phyloP scores from a whole-genome alignment of 2,113 vertebrate genomes.

The Ia io region DNA sequence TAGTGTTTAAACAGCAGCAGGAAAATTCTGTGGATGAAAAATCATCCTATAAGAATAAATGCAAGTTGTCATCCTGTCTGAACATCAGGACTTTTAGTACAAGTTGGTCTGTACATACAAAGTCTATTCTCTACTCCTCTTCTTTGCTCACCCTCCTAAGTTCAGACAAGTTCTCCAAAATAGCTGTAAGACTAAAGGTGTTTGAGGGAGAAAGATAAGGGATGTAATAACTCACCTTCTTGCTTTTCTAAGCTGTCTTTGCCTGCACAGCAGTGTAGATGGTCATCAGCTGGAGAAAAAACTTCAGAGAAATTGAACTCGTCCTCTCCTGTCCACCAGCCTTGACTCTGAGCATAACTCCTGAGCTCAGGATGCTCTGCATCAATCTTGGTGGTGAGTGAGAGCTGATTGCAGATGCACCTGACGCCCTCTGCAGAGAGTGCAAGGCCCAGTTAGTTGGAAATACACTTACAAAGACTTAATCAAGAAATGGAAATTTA shows the following conservation, averaged over 20 bases:
- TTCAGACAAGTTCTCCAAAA: background rate
- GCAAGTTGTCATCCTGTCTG: background rate
- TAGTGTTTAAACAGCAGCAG: background rate
- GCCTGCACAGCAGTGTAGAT: slow-evolving; percentile 77
- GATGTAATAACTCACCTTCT: slow-evolving; percentile 78
- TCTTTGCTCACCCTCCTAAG: background rate
- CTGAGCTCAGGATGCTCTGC: slow-evolving; percentile 85
- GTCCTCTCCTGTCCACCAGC: slow-evolving; percentile 85
- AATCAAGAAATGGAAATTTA: background rate
- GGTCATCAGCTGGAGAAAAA: slow-evolving; percentile 81
- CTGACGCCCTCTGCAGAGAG: slow-evolving; percentile 83
- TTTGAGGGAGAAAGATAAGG: background rate
- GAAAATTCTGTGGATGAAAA: background rate
- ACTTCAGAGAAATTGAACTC: slow-evolving; percentile 88
- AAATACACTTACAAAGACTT: background rate
- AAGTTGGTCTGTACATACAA: background rate
- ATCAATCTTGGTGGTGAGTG: slow-evolving; percentile 85
- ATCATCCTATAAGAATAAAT: background rate
- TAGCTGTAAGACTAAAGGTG: background rate
- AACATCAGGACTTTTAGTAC: background rate
- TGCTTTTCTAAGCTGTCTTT: slow-evolving; percentile 83
- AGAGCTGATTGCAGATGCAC: slow-evolving; percentile 85
- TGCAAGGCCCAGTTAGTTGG: background rate
- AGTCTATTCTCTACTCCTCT: background rate
- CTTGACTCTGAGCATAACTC: slow-evolving; percentile 83